A percentile compares a stretch with the other conserved stretches of the same genome.
Evolutionary conservation across 2,888 invertebrate species (phyloP).

Genomic region (Schizotus pectinicornis): DNA sequence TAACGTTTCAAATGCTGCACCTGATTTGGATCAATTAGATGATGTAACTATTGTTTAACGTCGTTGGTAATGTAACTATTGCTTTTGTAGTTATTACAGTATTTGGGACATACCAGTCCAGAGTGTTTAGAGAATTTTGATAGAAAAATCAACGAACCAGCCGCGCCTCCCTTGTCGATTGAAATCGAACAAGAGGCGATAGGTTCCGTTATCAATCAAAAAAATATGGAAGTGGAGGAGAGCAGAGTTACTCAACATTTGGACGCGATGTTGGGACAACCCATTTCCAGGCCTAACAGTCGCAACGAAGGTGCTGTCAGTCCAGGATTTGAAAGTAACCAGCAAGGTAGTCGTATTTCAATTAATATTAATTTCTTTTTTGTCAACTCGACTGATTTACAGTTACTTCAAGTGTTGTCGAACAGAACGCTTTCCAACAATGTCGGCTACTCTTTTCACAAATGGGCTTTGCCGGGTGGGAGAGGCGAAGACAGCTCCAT

Average conservation of each 20-base stretch:
- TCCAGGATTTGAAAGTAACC: constrained; percentile 29
- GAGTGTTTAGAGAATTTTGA: constrained; percentile 77
- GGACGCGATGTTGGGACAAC: constrained; percentile 52
- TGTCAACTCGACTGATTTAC: constrained; percentile 7
- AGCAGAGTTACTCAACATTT: constrained; percentile 46
- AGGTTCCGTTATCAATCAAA: constrained; percentile 82
- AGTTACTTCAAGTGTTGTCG: constrained; percentile 25
- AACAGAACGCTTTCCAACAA: constrained; percentile 73
- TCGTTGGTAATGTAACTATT: neutral
- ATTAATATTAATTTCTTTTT: constrained; percentile 1
- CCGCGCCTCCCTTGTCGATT: constrained; percentile 73
- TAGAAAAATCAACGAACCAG: constrained; percentile 79
- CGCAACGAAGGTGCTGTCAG: constrained; percentile 35
- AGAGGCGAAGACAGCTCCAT: constrained; percentile 83
- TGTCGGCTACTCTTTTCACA: constrained; percentile 91
- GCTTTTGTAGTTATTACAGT: constrained; percentile 75
- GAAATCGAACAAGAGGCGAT: constrained; percentile 86
- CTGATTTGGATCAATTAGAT: constrained; percentile 90
- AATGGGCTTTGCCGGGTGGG: constrained; percentile 89
- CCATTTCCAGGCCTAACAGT: constrained; percentile 48
- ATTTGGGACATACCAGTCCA: constrained; percentile 90
- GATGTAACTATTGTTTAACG: constrained; percentile 69
- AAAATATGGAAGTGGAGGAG: constrained; percentile 82
- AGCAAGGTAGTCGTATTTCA: constrained; percentile 32
- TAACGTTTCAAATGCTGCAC: constrained; percentile 78